Base-by-base conservation (phyloP, 2,888 invertebrate species). In the Habroteleia sp. region DNA sequence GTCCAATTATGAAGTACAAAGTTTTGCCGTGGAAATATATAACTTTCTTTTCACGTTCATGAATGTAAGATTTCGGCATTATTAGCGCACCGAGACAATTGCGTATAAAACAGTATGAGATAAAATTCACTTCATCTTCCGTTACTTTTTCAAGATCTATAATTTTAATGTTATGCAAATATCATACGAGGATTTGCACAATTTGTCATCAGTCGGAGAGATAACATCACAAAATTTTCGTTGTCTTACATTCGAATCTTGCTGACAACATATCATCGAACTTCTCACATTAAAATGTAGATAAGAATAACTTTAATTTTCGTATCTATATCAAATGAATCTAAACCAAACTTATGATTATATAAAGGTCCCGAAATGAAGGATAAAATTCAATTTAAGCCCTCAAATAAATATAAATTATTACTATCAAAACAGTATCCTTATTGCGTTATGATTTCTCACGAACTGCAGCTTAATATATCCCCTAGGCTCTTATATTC, bases 331-430 rank as follows among this genome's bases (percentile, higher is more conserved):
- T 4, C 41, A 14, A 16, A 3, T 11, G 25, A 46, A 72, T 72
- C 63, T 44, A 14, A 16, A 11, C 31, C 48, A 20, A 20, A 20
- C 20, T 20, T 4, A n/a, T n/a, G n/a, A n/a, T n/a, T n/a, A n/a
- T n/a, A n/a, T n/a, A n/a, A n/a, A n/a, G n/a, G n/a, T n/a, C n/a
- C n/a, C n/a, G n/a, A n/a, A n/a, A n/a, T n/a, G n/a, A n/a, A n/a
- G n/a, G n/a, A n/a, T n/a, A n/a, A n/a, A n/a, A n/a, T n/a, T n/a
- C n/a, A n/a, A n/a, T n/a, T n/a, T n/a, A n/a, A n/a, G n/a, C 29
- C 72, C 72, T 44, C 69, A 42, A 79, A 81, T 81, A 87, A 86
- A 85, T 81, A 85, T 84, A n/a, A n/a, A n/a, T n/a, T n/a, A n/a
- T n/a, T n/a, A n/a, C n/a, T n/a, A n/a, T n/a, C n/a, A n/a, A n/a